A percentile compares a stretch with the other conserved stretches of the same genome.
Evolutionary conservation across 2,797 vertebrate species (phyloP).

Genomic region (Cyclura pinguis): DNA sequence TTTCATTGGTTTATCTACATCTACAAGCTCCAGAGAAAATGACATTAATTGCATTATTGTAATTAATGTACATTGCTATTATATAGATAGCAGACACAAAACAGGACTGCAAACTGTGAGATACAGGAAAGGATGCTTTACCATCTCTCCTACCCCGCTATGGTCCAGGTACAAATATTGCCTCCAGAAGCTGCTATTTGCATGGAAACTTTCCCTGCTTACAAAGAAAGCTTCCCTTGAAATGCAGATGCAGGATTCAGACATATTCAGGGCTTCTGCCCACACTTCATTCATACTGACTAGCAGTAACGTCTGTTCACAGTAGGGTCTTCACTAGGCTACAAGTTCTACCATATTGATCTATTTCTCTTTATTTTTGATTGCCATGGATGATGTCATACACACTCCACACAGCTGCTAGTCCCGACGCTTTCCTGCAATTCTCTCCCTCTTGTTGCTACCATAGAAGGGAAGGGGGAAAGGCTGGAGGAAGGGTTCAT

Average conservation of each 20-base stretch:
- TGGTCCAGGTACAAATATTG: background rate
- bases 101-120: background rate
- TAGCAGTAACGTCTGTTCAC: background rate
- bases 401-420: background rate
- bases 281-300: background rate
- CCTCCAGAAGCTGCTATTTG: background rate
- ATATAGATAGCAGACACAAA: background rate
- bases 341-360: background rate
- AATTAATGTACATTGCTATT: background rate
- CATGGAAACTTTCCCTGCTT: background rate
- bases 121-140: background rate
- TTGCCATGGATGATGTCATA: background rate
- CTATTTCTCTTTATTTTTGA: background rate
- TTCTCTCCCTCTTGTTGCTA: background rate
- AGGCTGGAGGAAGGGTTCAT: background rate
- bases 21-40: background rate
- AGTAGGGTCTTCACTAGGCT: background rate
- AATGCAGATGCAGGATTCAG: background rate
- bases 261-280: background rate
- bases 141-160: background rate
- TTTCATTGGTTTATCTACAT: background rate
- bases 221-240: background rate
- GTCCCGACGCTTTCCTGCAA: background rate
- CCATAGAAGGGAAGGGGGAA: background rate
- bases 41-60: background rate